phyloP scores from a whole-genome alignment of 2,888 invertebrate genomes.

The Masnerella sp. region DNA sequence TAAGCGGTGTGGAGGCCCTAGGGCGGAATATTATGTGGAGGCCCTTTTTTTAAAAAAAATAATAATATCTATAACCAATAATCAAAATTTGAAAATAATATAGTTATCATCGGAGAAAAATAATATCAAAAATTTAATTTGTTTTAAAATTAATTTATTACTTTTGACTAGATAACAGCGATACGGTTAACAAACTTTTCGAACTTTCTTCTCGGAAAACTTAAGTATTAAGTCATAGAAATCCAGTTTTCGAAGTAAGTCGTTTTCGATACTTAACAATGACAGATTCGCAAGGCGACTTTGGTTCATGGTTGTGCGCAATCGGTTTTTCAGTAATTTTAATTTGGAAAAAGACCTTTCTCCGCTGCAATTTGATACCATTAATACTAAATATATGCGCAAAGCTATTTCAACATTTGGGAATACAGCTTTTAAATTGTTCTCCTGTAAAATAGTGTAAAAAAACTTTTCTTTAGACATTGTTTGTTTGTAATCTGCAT shows the following conservation, averaged over 20 bases:
- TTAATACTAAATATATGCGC: background rate
- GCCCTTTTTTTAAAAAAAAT: too few relatives aligned
- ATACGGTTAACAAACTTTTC: background rate
- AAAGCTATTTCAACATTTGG: slow-evolving; percentile 17
- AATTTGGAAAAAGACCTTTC: background rate
- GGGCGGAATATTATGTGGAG: background rate
- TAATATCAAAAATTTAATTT: too few relatives aligned
- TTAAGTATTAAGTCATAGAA: background rate
- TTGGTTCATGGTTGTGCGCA: background rate
- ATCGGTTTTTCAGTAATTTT: background rate
- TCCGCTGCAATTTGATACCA: background rate
- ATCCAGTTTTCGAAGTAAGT: background rate
- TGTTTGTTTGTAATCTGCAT: background rate
- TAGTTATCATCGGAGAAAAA: too few relatives aligned
- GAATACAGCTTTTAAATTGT: slow-evolving; percentile 9
- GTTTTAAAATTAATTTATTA: too few relatives aligned
- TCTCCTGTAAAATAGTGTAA: slow-evolving; percentile 8
- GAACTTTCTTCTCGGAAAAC: background rate
- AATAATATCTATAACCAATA: too few relatives aligned
- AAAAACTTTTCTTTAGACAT: slow-evolving; percentile 16
- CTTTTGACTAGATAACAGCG: background rate
- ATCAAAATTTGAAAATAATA: too few relatives aligned
- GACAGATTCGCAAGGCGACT: background rate
- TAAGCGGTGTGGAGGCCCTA: background rate
- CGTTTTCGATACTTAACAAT: background rate